These are phyloP conservation scores for Sebastes reedi DNA, from an alignment of 2,797 vertebrate genomes.

Conservation along the genomic window DNA sequence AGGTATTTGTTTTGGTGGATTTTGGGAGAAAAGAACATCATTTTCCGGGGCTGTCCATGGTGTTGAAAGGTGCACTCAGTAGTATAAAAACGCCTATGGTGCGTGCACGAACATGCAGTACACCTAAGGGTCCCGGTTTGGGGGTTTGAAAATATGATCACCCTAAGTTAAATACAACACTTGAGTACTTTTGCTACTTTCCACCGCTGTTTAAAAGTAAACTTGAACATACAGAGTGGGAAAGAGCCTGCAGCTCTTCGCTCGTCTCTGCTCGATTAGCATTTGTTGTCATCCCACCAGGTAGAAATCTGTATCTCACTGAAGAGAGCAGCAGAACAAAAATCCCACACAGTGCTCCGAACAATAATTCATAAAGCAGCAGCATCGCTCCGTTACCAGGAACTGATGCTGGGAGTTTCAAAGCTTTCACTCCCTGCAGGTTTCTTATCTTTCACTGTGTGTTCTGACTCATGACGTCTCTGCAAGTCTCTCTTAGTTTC, in stretches of 20 bases:
- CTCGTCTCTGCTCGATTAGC: conserved; percentile 24
- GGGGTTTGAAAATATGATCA: not conserved
- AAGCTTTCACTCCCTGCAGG: conserved; percentile 36
- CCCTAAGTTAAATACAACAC: not conserved
- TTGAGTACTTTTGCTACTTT: not conserved
- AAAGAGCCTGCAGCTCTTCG: not conserved
- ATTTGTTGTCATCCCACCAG: conserved; percentile 47
- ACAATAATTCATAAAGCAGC: conserved; percentile 4
- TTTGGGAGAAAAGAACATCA: no score
- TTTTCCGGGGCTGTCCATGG: no score
- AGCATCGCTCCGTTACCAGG: conserved; percentile 16
- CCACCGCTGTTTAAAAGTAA: not conserved
- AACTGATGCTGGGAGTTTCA: conserved; percentile 27
- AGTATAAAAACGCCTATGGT: no score
- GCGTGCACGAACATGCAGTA: no score
- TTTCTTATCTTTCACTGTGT: conserved; percentile 8
- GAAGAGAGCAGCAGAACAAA: conserved; percentile 20
- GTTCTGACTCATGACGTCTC: conserved; percentile 33
- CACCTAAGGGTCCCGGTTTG: not conserved
- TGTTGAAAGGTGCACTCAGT: no score
- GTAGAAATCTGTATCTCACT: conserved; percentile 24
- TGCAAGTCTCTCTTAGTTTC: not conserved
- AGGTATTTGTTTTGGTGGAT: no score
- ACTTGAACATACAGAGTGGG: not conserved
- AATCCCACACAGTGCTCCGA: conserved; percentile 45